These are phyloP conservation scores for Tinea pellionella DNA, from an alignment of 2,888 invertebrate species.

Conservation along the genomic window DNA sequence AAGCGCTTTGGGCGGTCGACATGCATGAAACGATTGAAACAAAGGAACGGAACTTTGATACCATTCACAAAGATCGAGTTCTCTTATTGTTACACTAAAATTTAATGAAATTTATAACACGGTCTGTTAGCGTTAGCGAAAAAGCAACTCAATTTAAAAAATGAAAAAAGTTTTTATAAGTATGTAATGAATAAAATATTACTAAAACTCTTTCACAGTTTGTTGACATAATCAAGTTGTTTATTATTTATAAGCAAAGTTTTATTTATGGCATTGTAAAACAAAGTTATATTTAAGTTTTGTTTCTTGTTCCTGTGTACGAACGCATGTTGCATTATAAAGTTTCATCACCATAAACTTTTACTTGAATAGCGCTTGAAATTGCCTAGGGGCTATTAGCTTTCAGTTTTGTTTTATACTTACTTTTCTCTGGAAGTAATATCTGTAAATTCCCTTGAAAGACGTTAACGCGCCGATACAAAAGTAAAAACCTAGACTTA, in stretches of 20 bases:
- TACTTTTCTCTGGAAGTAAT: neutral
- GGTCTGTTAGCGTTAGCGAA: neutral
- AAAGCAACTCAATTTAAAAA: neutral
- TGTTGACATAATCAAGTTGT: conserved; percentile 6
- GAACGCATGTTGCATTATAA: neutral
- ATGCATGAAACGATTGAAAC: conserved; percentile 10
- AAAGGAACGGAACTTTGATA: conserved; percentile 5
- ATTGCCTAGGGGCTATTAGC: neutral
- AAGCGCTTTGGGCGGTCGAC: conserved; percentile 12
- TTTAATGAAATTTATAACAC: neutral
- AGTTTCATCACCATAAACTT: conserved; percentile 1
- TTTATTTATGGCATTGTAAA: neutral
- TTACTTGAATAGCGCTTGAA: neutral
- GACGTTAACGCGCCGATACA: too few relatives aligned
- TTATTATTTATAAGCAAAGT: neutral
- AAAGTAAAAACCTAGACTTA: too few relatives aligned
- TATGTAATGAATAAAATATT: neutral
- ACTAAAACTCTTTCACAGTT: neutral
- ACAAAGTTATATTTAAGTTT: conserved; percentile 6
- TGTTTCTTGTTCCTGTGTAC: neutral
- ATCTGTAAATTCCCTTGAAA: neutral
- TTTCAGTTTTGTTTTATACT: neutral
- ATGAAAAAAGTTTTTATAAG: neutral
- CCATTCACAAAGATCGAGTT: neutral
- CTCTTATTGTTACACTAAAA: neutral